Evolutionary conservation across 2,888 invertebrate species (phyloP), one percentile per base, ranked within the genome.

Genomic region (Melipona beecheii): DNA sequence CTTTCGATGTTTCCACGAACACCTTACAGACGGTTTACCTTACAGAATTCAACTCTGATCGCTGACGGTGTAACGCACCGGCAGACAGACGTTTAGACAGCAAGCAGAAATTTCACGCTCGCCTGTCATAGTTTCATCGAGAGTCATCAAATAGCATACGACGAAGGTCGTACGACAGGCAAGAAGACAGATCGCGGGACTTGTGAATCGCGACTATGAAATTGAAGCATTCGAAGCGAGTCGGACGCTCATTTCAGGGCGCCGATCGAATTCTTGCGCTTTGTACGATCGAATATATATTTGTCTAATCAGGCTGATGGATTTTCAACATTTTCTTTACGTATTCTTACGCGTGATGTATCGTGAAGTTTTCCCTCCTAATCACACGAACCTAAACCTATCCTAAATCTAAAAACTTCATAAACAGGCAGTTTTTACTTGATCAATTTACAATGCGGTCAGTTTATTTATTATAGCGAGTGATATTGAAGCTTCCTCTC

Each of bases 141-240:
- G 60, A 75, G 71, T 75, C 71, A 78, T 76, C 78, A 52, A 75
- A 75, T 75, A 78, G 71, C 68, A 43, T 58, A 86, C 49, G 56
- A 66, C 36, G 79, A 80, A 79, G 75, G 78, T 75, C 69, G 66
- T 71, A 65, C 60, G 71, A 75, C 77, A 82, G 82, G 82, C 84
- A 86, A 82, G 79, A 72, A 80, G 52, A 65, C 68, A 75, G 78
- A 81, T 81, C 77, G 77, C 43, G 64, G 27, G 27, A 27, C 27
- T 27, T 27, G 1, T 27, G 27, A 27, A 81, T 81, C 75, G 77
- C 27, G 64, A 36, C 52, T 52, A 52, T 85, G 83, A 86, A 83
- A 36, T 9, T 80, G 78, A 81, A 81, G n/a, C 56, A 56, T 66
- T 60, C 64, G 75, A 69, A 73, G 73, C 52, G 80, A 74, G 64